Percentiles rank a stretch among this genome's conserved stretches.
These are phyloP conservation scores for Tapirus terrestris DNA, from an alignment of 2,113 vertebrate species.

Conservation along the genomic window DNA sequence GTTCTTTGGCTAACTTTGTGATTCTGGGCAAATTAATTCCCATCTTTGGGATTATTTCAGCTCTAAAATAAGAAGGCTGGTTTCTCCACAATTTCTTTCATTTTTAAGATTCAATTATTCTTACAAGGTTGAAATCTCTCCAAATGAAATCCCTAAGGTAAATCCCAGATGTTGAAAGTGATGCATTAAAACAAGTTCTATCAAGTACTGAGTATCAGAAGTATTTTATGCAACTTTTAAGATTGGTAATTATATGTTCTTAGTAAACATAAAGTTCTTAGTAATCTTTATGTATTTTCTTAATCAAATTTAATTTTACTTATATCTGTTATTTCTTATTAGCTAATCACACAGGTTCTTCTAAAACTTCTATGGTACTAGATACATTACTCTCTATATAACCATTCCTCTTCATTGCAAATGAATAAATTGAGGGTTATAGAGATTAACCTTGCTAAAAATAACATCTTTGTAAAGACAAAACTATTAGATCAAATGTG, in stretches of 20 bases:
- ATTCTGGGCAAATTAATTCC: constrained; percentile 51
- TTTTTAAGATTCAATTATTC: constrained; percentile 43
- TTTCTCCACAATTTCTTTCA: constrained; percentile 42
- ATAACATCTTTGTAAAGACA: constrained; percentile 36
- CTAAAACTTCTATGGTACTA: constrained; percentile 23
- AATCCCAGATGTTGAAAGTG: neutral
- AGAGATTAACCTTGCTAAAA: constrained; percentile 26
- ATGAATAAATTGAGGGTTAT: neutral
- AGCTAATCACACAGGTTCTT: neutral
- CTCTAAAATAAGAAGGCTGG: constrained; percentile 43
- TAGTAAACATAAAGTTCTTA: constrained; percentile 6
- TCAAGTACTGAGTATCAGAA: constrained; percentile 39
- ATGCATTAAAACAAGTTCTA: constrained; percentile 8
- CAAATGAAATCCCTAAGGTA: constrained; percentile 39
- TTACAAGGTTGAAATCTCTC: constrained; percentile 46
- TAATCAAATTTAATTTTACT: constrained; percentile 37
- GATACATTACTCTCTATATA: neutral
- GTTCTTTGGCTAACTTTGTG: constrained; percentile 38
- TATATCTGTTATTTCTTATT: neutral
- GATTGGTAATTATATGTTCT: neutral
- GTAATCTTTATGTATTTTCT: constrained; percentile 13
- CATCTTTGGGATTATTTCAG: constrained; percentile 37
- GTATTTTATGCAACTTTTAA: constrained; percentile 27
- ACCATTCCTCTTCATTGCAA: neutral
- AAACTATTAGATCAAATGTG: constrained; percentile 1